These are phyloP conservation scores for Columbina picui DNA, from an alignment of 2,113 vertebrate species.

Conservation along the genomic window DNA sequence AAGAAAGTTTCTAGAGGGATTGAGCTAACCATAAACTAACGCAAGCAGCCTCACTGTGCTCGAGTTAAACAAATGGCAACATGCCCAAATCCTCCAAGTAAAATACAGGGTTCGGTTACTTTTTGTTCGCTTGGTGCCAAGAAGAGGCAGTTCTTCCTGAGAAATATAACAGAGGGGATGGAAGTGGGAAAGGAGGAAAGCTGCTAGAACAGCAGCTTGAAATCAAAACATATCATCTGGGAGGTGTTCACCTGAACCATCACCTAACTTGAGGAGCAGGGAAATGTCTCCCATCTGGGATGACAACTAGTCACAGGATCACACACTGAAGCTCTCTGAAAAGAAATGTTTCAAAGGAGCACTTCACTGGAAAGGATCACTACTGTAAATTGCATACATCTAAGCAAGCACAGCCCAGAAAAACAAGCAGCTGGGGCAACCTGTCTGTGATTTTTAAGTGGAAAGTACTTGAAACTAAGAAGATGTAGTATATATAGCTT, in stretches of 20 bases:
- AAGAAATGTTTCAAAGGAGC: background rate
- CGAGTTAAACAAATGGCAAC: background rate
- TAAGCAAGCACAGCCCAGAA: background rate
- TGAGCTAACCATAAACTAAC: background rate
- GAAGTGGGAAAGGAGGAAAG: background rate
- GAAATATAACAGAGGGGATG: background rate
- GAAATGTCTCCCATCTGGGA: background rate
- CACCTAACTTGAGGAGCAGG: background rate
- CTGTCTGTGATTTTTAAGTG: background rate
- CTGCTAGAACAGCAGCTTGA: background rate
- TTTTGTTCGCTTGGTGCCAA: background rate
- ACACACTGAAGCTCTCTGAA: background rate
- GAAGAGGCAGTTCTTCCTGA: background rate
- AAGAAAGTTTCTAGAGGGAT: background rate
- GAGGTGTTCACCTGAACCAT: background rate
- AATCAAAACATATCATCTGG: background rate
- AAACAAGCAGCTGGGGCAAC: slow-evolving; percentile 29
- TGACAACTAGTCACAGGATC: background rate
- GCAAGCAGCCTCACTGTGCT: background rate
- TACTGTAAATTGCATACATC: background rate
- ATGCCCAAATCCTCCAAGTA: background rate
- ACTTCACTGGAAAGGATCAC: background rate
- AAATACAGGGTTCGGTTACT: slow-evolving; percentile 19
- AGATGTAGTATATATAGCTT: background rate
- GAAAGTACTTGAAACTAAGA: background rate